Percentiles rank a stretch among this genome's conserved stretches.
Conservation (phyloP, 2,888 invertebrate genomes). For the Papilio gigon region DNA sequence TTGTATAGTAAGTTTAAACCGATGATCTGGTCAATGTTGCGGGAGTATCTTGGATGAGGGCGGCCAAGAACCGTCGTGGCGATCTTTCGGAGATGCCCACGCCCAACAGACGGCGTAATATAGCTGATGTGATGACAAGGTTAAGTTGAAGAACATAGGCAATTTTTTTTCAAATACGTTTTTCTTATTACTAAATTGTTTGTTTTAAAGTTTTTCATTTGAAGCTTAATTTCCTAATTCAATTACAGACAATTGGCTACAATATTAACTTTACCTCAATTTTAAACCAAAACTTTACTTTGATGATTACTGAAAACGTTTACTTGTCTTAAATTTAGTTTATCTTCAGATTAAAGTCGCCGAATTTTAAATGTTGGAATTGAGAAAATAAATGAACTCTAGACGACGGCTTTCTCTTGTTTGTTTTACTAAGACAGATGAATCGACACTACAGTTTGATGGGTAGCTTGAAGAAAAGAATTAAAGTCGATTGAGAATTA, state of each 20-base stretch:
- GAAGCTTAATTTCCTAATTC: neutral
- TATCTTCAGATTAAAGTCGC: constrained; percentile 17
- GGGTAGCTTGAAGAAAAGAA: neutral
- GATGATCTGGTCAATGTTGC: no score
- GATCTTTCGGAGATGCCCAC: no score
- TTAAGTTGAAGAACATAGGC: no score
- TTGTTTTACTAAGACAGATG: constrained; percentile 2
- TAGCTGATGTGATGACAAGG: no score
- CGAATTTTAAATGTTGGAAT: constrained; percentile 19
- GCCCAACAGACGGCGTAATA: no score
- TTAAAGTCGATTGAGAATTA: neutral
- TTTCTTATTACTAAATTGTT: neutral
- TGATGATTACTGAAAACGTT: constrained; percentile 21
- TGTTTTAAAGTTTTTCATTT: neutral
- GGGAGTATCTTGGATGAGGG: no score
- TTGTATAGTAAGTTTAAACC: no score
- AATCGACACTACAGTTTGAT: neutral
- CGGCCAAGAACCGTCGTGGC: no score
- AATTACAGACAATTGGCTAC: neutral
- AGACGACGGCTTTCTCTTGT: constrained; percentile 4
- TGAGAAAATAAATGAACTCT: constrained; percentile 25
- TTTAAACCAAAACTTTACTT: constrained; percentile 21
- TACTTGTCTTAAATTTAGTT: constrained; percentile 3
- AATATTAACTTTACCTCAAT: constrained; percentile 21
- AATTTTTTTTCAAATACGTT: neutral